Conservation (phyloP, 2,797 vertebrate species). For the Malurus leucopterus region DNA sequence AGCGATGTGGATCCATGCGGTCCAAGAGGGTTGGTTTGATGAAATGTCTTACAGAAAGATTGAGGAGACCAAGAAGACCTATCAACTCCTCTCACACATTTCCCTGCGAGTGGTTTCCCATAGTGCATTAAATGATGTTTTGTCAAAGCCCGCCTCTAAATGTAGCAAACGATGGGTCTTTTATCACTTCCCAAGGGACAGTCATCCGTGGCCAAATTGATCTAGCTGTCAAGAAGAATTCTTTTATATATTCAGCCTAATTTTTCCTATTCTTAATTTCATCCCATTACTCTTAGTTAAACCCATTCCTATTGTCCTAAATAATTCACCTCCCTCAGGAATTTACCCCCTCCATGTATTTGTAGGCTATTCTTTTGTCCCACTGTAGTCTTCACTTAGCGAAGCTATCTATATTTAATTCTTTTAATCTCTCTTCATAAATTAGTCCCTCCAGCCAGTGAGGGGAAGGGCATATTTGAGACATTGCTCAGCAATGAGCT, state of each 20-base stretch:
- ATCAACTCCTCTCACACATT: neutral
- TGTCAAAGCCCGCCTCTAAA: neutral
- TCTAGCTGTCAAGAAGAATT: conserved; percentile 15
- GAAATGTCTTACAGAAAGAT: neutral
- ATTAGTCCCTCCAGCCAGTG: conserved; percentile 62
- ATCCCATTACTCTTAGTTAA: conserved; percentile 57
- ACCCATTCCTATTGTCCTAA: conserved; percentile 39
- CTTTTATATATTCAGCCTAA: conserved; percentile 21
- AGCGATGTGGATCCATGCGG: accelerated
- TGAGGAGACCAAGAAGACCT: neutral
- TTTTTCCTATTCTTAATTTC: conserved; percentile 59
- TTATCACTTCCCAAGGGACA: conserved; percentile 16
- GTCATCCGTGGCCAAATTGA: neutral
- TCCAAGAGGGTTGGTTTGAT: neutral
- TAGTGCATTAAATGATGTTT: neutral
- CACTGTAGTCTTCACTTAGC: conserved; percentile 52
- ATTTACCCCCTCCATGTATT: conserved; percentile 46
- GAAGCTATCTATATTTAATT: conserved; percentile 70
- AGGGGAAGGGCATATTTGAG: conserved; percentile 24
- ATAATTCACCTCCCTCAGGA: conserved; percentile 55
- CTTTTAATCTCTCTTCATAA: conserved; percentile 68
- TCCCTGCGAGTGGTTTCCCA: neutral
- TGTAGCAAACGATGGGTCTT: neutral
- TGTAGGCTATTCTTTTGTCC: conserved; percentile 60
- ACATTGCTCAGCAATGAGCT: neutral